A percentile compares a stretch with the other conserved stretches of the same genome.
phyloP scores from a whole-genome alignment of 2,797 vertebrate genomes.

The Scyliorhinus canicula region DNA sequence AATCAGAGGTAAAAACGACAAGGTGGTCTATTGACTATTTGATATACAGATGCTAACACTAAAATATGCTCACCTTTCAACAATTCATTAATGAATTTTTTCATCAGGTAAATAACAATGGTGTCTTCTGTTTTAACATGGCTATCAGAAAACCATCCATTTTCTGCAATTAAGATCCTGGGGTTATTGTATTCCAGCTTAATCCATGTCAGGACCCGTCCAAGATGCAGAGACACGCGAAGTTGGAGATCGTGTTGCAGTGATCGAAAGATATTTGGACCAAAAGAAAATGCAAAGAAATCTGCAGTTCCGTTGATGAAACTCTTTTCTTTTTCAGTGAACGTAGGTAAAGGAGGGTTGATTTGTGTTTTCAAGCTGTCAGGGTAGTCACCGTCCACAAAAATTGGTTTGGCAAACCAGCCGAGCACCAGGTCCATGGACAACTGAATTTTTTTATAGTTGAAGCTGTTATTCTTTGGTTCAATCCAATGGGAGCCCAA shows the following conservation, averaged over 20 bases:
- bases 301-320: slow-evolving; percentile 77
- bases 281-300: slow-evolving; percentile 91
- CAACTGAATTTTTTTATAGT: slow-evolving; percentile 69
- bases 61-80: slow-evolving; percentile 71
- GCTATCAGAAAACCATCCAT: slow-evolving; percentile 84
- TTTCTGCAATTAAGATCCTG: slow-evolving; percentile 77
- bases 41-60: not conserved
- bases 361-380: slow-evolving; percentile 63
- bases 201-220: slow-evolving; percentile 78
- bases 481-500: slow-evolving; percentile 90
- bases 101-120: slow-evolving; percentile 79
- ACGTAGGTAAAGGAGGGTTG: slow-evolving; percentile 59
- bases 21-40: not conserved
- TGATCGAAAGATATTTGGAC: slow-evolving; percentile 77
- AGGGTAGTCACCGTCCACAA: slow-evolving; percentile 82
- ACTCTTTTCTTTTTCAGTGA: slow-evolving; percentile 69
- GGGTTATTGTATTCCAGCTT: slow-evolving; percentile 75
- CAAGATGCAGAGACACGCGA: slow-evolving; percentile 69
- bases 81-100: slow-evolving; percentile 83
- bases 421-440: slow-evolving; percentile 81
- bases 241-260: slow-evolving; percentile 57
- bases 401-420: slow-evolving; percentile 88
- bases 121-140: slow-evolving; percentile 80
- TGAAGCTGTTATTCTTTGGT: slow-evolving; percentile 61
- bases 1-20: not conserved